Base-by-base conservation (phyloP, 2,888 invertebrate species). In the Vanessa cardui region DNA sequence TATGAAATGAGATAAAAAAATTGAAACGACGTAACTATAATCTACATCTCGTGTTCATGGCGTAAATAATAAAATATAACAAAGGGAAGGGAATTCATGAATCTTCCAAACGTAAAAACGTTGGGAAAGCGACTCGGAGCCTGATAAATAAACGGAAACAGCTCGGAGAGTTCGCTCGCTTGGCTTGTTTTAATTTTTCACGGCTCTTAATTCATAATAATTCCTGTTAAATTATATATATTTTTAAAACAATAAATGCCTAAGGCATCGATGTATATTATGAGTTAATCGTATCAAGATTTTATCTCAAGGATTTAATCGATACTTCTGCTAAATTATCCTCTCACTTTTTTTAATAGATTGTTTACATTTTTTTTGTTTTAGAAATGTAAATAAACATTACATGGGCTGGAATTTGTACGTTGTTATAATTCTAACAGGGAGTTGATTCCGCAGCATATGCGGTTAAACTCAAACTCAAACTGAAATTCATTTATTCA, bases 91-190 rank as follows among this genome's bases (percentile, higher is more conserved):
- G 44, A 69, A 62, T 69, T 66, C 58, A 49, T 45, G 66, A 66
- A 59, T 66, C 62, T 59, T n/a, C 50, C 62, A 65, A 72, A 68
- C 60, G 68, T 58, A 64, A 72, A 66, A 71, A 66, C 59, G 58
- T 50, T 59, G 18, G 47, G 64, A 50, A 54, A 62, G 58, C 64
- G 60, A 56, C 58, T 61, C 49, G 46, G 58, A 39, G 20, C 18
- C 62, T 58, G 64, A 66, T 71, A 69, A 72, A 72, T 62, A 71
- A 69, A 71, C 66, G 62, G 59, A 69, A 64, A 66, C 52, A 26
- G 46, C 56, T 39, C 61, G 33, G 64, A 54, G 65, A 67, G 49
- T 59, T 62, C 47, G 54, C 52, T 61, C 60, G 52, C 69, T 66
- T 52, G 60, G 39, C 39, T 70, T 56, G 47, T 66, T 63, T 62